Evolutionary conservation across 2,113 vertebrate genomes (phyloP), one percentile per base, ranked within the genome.

Genomic region (Mixornis gularis): DNA sequence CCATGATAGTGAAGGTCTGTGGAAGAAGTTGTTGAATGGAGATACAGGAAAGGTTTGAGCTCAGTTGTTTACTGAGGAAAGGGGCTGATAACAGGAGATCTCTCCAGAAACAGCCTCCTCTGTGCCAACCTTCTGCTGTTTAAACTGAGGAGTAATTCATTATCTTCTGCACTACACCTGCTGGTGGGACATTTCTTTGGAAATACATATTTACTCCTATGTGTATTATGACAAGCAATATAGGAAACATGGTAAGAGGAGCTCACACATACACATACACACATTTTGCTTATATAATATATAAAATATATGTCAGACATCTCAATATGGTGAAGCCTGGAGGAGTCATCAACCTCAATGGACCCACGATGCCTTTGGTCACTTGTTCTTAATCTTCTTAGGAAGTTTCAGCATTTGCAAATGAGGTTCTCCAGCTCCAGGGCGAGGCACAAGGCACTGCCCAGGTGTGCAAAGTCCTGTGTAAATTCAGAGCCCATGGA

Each of bases 261-360:
- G 65, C 55, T 68, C 30, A 2, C 2, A 24, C 22, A 4, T 1
- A 36, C 0, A 0, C 6, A 38, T 0, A 38, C 3, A 6, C 44
- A 38, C 9, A 7, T 21, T 63, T 44, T 20, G 41, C 22, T 79
- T 30, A 6, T 8, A 2, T 4, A 27, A 87, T 3, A 43, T 2
- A 18, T 2, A 18, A 51, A 55, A 43, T 25, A 25, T 3, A 21
- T 9, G 5, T 4, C n/a, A 41, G 7, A n/a, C n/a, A 69, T 11
- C 51, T 69, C 22, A 43, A 3, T 13, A 7, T 3, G 49, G 13
- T 9, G 44, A 52, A 80, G 44, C 36, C 63, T 68, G n/a, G 41
- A 79, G 49, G 21, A 64, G 38, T 7, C 41, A n/a, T 10, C 43
- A 52, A 9, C 15, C 1, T 4, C 36, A 10, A 26, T 0, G 25